Evolutionary conservation across 2,888 invertebrate species (phyloP), one percentile per base, ranked within the genome.

Genomic region (Tetropium fuscum): DNA sequence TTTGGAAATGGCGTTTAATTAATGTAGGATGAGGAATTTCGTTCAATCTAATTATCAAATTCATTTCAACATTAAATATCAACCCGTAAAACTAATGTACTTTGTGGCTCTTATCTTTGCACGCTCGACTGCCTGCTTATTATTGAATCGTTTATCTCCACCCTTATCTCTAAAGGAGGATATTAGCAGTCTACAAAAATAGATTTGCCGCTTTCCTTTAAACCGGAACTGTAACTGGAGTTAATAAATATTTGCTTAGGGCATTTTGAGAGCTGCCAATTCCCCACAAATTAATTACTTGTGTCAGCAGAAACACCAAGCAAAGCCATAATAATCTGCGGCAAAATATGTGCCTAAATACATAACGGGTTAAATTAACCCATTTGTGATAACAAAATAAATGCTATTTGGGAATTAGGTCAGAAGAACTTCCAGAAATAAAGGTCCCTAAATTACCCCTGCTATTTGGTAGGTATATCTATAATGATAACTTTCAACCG

Each of bases 91-190:
- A 40, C 27, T 38, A 38, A 40, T 25, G 51, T 40, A 40, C 20
- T 40, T 7, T 40, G 18, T 10, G 40, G 22, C 51, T 40, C 27
- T 40, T 51, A 38, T 51, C 51, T 19, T 22, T 13, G 11, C 40
- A 25, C 40, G 27, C 40, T 51, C 22, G 38, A 51, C 40, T 51
- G 51, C 40, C 51, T 18, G 40, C 51, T 51, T 51, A 38, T 34
- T 40, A 51, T 25, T 40, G 51, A 51, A 51, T 51, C 51, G 51
- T 40, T 51, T 51, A 51, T 51, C 51, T 51, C 19, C 18, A 2
- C 27, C 40, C 25, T 38, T 38, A 51, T 51, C 51, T 49, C 38
- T 8, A 40, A 25, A 16, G 27, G 40, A 51, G 51, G 40, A 51
- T 40, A 51, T 51, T 49, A 49, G 15, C n/a, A 40, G 51, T 27